Evolutionary conservation across 2,797 vertebrate genomes (phyloP).

Genomic region (Acanthornis magna): DNA sequence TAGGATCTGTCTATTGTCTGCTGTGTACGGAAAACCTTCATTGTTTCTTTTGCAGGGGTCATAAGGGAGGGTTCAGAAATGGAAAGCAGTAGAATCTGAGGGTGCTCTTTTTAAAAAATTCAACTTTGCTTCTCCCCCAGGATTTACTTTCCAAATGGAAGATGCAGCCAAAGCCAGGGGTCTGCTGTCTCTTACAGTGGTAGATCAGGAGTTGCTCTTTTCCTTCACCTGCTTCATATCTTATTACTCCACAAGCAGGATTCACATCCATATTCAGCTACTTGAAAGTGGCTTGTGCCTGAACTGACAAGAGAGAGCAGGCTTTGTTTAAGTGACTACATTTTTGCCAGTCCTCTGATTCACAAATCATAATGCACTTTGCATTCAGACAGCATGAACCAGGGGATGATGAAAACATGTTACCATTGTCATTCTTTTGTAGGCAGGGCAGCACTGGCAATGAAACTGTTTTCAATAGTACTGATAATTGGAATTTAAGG

Average conservation of each 20-base stretch:
- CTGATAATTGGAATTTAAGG: neutral
- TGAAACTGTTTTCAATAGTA: neutral
- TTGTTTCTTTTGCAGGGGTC: neutral
- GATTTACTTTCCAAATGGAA: neutral
- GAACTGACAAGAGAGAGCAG: neutral
- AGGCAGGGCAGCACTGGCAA: neutral
- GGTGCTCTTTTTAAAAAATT: neutral
- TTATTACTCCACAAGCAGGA: neutral
- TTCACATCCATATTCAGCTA: neutral
- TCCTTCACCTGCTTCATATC: neutral
- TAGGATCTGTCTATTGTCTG: neutral
- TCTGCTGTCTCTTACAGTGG: neutral
- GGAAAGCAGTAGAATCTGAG: neutral
- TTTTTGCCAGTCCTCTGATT: neutral
- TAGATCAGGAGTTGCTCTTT: neutral
- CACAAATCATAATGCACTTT: neutral
- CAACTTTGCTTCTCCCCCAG: neutral
- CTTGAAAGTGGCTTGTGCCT: neutral
- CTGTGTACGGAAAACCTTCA: neutral
- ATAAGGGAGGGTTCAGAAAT: neutral
- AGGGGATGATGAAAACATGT: neutral
- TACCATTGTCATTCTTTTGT: neutral
- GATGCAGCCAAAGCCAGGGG: neutral
- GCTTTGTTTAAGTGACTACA: neutral
- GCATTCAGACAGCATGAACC: neutral